phyloP scores from a whole-genome alignment of 2,113 vertebrate species.

The Ornithorhynchus anatinus region DNA sequence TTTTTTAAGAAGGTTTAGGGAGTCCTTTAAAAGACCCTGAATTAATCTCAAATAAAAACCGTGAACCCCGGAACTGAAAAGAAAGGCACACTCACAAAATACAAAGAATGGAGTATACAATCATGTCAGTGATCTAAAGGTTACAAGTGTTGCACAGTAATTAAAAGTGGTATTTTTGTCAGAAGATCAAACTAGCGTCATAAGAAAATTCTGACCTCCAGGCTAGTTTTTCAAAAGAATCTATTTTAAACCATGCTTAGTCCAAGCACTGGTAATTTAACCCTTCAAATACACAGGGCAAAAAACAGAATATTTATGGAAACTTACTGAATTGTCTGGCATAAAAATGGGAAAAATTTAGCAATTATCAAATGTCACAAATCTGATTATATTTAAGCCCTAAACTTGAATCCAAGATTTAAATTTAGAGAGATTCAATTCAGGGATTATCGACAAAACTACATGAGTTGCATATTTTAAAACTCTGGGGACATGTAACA shows the following conservation, averaged over 20 bases:
- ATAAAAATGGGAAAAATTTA: not conserved
- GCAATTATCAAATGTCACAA: too few species aligned
- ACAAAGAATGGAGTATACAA: conserved; percentile 54
- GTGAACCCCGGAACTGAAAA: conserved; percentile 14
- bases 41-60: conserved; percentile 43
- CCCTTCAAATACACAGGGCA: conserved; percentile 37
- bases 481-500: too few species aligned
- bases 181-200: conserved; percentile 69
- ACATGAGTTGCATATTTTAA: too few species aligned
- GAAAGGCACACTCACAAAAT: conserved; percentile 29
- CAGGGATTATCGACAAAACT: too few species aligned
- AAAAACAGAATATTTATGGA: conserved; percentile 1
- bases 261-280: conserved; percentile 32
- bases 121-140: conserved; percentile 42
- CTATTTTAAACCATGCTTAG: conserved; percentile 57
- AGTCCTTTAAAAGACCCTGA: conserved; percentile 21
- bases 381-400: too few species aligned
- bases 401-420: too few species aligned
- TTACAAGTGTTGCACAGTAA: conserved; percentile 43
- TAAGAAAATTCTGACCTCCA: conserved; percentile 45
- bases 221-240: conserved; percentile 66
- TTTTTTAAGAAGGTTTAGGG: conserved; percentile 13
- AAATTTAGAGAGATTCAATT: too few species aligned
- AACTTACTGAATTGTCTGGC: not conserved
- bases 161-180: conserved; percentile 62